These are phyloP conservation scores for Sternarchorhynchus goeldii DNA, from an alignment of 2,797 vertebrate species.

Conservation along the genomic window DNA sequence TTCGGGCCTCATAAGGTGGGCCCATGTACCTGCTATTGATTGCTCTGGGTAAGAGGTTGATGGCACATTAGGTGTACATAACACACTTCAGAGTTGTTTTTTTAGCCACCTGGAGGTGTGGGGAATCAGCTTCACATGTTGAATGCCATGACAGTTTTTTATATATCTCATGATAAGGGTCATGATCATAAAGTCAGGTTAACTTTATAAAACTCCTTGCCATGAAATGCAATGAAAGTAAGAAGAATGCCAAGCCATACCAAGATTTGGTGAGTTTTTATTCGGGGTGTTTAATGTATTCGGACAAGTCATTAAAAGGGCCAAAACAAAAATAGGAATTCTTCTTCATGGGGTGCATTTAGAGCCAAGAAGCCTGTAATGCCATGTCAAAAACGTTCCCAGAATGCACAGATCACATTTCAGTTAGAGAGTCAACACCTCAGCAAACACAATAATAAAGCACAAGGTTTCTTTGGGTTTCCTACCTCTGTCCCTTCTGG, in stretches of 20 bases:
- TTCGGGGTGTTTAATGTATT: neutral
- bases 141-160: neutral
- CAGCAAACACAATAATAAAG: neutral
- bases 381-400: neutral
- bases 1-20: conserved; percentile 1
- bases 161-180: neutral
- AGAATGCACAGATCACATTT: neutral
- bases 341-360: neutral
- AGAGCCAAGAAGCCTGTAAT: neutral
- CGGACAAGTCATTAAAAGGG: no score
- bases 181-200: neutral
- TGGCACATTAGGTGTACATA: neutral
- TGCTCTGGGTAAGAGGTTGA: neutral
- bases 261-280: no score
- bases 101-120: conserved; percentile 5
- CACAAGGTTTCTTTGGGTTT: neutral
- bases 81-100: conserved; percentile 1
- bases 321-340: neutral
- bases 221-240: neutral
- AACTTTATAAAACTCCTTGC: neutral
- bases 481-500: neutral
- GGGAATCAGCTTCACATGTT: neutral
- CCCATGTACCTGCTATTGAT: conserved; percentile 13
- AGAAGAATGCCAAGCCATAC: neutral
- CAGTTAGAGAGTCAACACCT: neutral